phyloP scores from a whole-genome alignment of 2,888 invertebrate species.

The Euzetes globulus region DNA sequence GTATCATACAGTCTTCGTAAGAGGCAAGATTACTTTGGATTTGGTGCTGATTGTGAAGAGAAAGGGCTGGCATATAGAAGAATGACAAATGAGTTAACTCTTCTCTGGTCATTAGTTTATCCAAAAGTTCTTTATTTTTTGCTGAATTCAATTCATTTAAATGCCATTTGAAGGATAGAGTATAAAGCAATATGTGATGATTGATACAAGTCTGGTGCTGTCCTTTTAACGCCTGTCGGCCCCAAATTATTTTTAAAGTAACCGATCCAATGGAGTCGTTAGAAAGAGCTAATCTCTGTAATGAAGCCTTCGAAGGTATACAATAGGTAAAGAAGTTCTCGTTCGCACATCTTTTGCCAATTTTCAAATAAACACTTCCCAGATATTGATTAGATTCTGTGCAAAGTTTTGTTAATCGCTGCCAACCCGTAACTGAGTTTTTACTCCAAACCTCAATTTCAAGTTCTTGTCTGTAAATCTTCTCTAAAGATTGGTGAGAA shows the following conservation, averaged over 20 bases:
- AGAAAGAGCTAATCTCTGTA: not conserved
- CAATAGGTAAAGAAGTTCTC: not conserved
- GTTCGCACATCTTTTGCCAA: not conserved
- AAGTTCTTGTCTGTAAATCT: not conserved
- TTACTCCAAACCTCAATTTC: conserved; percentile 1
- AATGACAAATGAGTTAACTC: not conserved
- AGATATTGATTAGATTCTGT: not conserved
- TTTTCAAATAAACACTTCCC: not conserved
- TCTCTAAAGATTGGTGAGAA: not conserved
- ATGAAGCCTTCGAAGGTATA: not conserved
- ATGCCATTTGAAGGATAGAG: not conserved
- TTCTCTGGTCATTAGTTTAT: not conserved
- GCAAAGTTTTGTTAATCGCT: not conserved
- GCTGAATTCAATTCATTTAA: not conserved
- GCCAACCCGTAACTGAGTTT: not conserved
- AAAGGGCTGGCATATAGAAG: not conserved
- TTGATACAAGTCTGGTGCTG: not conserved
- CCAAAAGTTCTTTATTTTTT: not conserved
- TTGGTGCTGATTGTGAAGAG: not conserved
- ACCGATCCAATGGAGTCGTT: not conserved
- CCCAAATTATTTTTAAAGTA: not conserved
- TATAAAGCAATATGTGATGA: not conserved
- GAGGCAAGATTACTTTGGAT: not conserved
- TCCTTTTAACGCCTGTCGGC: not conserved
- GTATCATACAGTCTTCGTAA: not conserved